Percentiles rank a stretch among this genome's conserved stretches.
phyloP scores from a whole-genome alignment of 2,113 vertebrate species.

The Athene cunicularia region DNA sequence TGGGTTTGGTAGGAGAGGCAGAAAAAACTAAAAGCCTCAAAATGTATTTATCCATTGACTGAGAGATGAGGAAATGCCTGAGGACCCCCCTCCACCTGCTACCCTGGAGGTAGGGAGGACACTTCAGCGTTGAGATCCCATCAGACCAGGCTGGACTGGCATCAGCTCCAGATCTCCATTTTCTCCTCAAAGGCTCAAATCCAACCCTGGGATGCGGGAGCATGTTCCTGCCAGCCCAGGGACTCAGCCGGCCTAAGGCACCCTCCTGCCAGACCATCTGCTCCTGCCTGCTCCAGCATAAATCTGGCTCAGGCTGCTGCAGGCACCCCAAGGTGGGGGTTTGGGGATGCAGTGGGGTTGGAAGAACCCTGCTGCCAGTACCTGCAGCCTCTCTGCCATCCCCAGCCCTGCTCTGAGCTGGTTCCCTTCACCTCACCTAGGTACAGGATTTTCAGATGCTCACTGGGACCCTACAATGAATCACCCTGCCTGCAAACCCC shows the following conservation, averaged over 20 bases:
- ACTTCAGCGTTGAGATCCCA: neutral
- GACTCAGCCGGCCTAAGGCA: neutral
- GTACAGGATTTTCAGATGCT: neutral
- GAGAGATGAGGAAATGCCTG: neutral
- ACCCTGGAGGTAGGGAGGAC: accelerated
- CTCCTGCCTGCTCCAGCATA: neutral
- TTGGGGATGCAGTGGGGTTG: accelerated
- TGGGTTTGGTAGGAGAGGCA: neutral
- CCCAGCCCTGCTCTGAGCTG: neutral
- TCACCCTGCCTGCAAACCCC: neutral
- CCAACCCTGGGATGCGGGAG: neutral
- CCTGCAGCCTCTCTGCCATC: accelerated
- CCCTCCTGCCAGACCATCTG: constrained; percentile 11
- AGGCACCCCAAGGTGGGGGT: neutral
- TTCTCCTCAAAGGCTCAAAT: constrained; percentile 2
- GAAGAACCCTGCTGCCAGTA: neutral
- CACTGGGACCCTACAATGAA: accelerated
- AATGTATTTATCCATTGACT: neutral
- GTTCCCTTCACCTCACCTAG: neutral
- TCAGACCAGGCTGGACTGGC: neutral
- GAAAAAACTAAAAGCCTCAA: neutral
- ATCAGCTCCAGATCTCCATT: neutral
- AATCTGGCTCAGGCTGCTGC: neutral
- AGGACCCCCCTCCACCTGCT: accelerated
- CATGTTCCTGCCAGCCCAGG: neutral